phyloP scores from a whole-genome alignment of 2,797 vertebrate species.

The Sylvilagus floridanus region DNA sequence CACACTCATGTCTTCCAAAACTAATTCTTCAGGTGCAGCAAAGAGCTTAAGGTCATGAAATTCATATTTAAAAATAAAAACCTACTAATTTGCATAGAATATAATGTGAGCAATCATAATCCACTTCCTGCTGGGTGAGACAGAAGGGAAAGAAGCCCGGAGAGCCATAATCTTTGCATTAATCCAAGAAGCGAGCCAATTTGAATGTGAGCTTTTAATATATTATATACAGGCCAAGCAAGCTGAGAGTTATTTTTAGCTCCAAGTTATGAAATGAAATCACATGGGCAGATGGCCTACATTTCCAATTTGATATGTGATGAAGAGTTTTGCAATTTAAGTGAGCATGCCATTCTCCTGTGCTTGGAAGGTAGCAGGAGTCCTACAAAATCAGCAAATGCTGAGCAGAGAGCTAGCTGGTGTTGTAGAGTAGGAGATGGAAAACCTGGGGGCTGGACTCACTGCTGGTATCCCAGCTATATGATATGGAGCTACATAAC shows the following conservation, averaged over 20 bases:
- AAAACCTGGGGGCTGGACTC: neutral
- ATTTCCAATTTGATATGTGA: slow-evolving; percentile 40
- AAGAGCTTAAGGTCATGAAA: slow-evolving; percentile 9
- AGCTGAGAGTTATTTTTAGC: slow-evolving; percentile 56
- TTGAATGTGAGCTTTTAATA: slow-evolving; percentile 61
- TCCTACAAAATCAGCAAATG: neutral
- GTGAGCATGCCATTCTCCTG: neutral
- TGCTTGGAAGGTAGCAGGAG: neutral
- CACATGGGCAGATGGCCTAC: slow-evolving; percentile 69
- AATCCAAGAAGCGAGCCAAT: slow-evolving; percentile 55
- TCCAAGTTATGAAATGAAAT: slow-evolving; percentile 66
- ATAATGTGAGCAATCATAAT: slow-evolving; percentile 7
- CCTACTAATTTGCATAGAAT: neutral
- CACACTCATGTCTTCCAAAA: neutral
- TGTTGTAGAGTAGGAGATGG: accelerated
- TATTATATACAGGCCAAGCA: slow-evolving; percentile 37
- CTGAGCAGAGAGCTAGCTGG: neutral
- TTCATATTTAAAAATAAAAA: slow-evolving; percentile 39
- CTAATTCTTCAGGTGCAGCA: neutral
- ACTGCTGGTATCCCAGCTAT: accelerated
- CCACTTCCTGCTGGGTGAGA: slow-evolving; percentile 38
- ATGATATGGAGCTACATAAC: neutral
- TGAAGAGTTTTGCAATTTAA: neutral
- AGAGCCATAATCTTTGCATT: slow-evolving; percentile 54
- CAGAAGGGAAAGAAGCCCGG: neutral